Evolutionary conservation across 2,888 invertebrate species (phyloP).

Genomic region (Euclidia mi): DNA sequence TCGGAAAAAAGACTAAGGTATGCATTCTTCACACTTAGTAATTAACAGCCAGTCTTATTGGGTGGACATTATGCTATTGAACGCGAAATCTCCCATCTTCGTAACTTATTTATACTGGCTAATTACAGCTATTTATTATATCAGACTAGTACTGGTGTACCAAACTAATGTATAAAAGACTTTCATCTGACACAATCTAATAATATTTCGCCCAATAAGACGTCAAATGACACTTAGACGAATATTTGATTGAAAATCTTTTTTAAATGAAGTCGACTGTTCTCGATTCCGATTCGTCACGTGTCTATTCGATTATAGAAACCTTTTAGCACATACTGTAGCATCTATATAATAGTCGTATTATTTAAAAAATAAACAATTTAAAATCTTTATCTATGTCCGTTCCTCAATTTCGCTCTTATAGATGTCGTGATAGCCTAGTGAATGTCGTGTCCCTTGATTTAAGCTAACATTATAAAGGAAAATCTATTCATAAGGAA

Average conservation of each 20-base stretch:
- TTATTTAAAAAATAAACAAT: conserved; percentile 77
- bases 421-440: conserved; percentile 89
- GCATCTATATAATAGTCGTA: conserved; percentile 74
- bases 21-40: conserved; percentile 55
- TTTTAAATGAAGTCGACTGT: conserved; percentile 43
- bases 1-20: conserved; percentile 75
- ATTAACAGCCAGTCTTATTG: conserved; percentile 61
- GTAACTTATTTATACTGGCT: conserved; percentile 37
- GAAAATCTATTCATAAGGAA: conserved; percentile 72
- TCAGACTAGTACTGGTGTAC: conserved; percentile 22
- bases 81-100: conserved; percentile 40
- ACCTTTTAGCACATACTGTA: conserved; percentile 72
- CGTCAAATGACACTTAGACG: conserved; percentile 42
- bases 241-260: conserved; percentile 45
- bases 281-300: conserved; percentile 51
- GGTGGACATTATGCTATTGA: conserved; percentile 54
- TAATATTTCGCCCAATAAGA: conserved; percentile 53
- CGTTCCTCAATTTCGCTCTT: conserved; percentile 89
- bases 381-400: conserved; percentile 86
- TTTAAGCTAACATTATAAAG: conserved; percentile 65
- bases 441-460: conserved; percentile 86
- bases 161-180: conserved; percentile 19
- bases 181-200: conserved; percentile 35
- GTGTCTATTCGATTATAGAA: conserved; percentile 57
- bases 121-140: conserved; percentile 24